These are phyloP conservation scores for Tachina grossa DNA, from an alignment of 2,888 invertebrate genomes.

Conservation along the genomic window DNA sequence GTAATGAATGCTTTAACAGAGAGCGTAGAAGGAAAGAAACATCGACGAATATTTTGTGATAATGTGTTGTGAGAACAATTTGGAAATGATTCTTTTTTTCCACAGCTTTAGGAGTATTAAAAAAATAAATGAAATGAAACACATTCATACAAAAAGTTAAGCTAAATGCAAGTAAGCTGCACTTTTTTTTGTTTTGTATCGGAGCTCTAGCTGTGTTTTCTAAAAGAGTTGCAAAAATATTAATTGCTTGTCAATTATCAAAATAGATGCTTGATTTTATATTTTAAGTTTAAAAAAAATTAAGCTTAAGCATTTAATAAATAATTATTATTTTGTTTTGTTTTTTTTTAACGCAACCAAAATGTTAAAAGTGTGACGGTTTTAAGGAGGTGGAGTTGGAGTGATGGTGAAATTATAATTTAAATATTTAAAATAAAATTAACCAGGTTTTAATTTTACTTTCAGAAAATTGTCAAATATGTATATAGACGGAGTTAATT, in stretches of 20 bases:
- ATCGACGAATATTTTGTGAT: conserved; percentile 46
- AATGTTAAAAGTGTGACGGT: conserved; percentile 25
- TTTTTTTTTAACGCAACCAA: conserved; percentile 40
- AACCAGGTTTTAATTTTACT: not conserved
- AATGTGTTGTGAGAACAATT: conserved; percentile 53
- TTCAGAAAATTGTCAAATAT: not conserved
- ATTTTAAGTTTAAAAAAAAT: conserved; percentile 50
- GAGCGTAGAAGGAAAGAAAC: conserved; percentile 12
- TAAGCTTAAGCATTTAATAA: conserved; percentile 67
- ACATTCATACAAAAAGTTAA: conserved; percentile 68
- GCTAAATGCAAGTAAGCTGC: conserved; percentile 69
- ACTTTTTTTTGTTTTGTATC: conserved; percentile 60
- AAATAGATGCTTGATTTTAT: conserved; percentile 59
- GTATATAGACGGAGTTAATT: not conserved
- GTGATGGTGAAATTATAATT: conserved; percentile 1
- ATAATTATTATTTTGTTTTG: conserved; percentile 41
- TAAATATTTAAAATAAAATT: conserved; percentile 6
- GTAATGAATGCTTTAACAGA: conserved; percentile 53
- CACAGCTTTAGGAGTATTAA: conserved; percentile 69
- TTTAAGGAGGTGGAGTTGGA: not conserved
- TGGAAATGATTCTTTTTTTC: conserved; percentile 59
- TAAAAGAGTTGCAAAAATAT: conserved; percentile 73
- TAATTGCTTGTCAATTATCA: conserved; percentile 61
- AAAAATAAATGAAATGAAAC: conserved; percentile 63
- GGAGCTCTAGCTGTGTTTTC: conserved; percentile 65